phyloP scores from a whole-genome alignment of 2,113 vertebrate genomes.

The Daphoenositta chrysoptera region DNA sequence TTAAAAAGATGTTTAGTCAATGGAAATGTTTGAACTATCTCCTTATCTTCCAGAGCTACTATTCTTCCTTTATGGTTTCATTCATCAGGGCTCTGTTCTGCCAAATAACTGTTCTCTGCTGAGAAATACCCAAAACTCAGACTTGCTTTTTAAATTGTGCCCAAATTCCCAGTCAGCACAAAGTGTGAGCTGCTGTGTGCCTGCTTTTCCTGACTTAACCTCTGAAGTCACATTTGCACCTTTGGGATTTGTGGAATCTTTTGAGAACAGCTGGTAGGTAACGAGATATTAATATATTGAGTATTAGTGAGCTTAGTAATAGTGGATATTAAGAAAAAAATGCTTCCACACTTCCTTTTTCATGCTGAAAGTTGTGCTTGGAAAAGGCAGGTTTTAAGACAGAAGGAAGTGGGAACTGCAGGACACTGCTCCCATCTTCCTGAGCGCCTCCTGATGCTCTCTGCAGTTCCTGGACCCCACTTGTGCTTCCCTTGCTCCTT shows the following conservation, averaged over 20 bases:
- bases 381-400: not conserved
- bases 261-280: not conserved
- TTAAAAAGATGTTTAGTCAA: not conserved
- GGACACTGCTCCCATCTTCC: not conserved
- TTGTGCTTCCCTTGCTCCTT: not conserved
- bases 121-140: not conserved
- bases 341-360: not conserved
- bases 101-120: not conserved
- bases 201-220: not conserved
- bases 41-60: not conserved
- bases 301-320: not conserved
- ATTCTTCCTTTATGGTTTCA: not conserved
- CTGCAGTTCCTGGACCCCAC: rapidly evolving
- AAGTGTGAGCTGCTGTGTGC: not conserved
- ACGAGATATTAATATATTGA: no score
- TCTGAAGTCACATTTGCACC: not conserved
- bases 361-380: not conserved
- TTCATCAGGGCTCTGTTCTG: not conserved
- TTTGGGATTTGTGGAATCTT: not conserved
- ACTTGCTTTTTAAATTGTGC: not conserved
- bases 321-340: not conserved
- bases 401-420: not conserved
- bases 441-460: no score
- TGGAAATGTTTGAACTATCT: not conserved
- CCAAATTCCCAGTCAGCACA: not conserved